Base-by-base conservation (phyloP, 2,797 vertebrate genomes). In the Phrynocephalus guinanensis region DNA sequence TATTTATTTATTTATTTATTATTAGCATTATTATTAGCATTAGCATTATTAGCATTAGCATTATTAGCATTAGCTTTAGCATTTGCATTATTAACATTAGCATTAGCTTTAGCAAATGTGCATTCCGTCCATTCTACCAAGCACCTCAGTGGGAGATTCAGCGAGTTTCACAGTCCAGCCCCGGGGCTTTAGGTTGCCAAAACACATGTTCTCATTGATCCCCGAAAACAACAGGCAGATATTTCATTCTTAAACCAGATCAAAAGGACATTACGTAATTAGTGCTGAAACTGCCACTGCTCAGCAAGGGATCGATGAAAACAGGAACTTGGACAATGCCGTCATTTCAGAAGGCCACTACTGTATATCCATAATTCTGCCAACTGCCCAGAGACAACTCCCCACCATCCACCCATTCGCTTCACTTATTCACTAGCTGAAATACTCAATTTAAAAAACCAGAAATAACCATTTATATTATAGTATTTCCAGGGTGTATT, bases 141-240 rank as follows among this genome's bases (percentile, higher is more conserved):
- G 38, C 20, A 11, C 38, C 38, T 9, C 44, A 76, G 4, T 8
- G 22, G 18, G 7, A 10, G 20, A 76, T 76, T 8, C 38, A 76
- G 24, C 16, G 44, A 6, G 33, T 30, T 26, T 18, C 13, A 73
- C 15, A 73, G 16, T 20, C 5, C 5, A 63, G 13, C 60, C 9
- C 52, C 9, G n/a, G n/a, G 16, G 30, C 15, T 30, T 30, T 3
- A 75, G 22, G 52, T 84, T 83, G 87, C 48, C 4, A 75, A 18
- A 90, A 87, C 13, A 63, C 6, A 6, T 30, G 28, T 72, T 78
- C 71, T 90, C 52, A 1, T 72, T 6, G 9, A 82, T 18, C 30
- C 66, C 50, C 52, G 78, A 86, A 83, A 84, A 89, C 48, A 88
- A 68, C 6, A 88, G 86, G 5, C 63, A 63, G 33, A 28, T 67